A percentile compares a stretch with the other conserved stretches of the same genome.
Evolutionary conservation across 1,140 invertebrate genomes (phyloP).

Genomic region (Bombus huntii): DNA sequence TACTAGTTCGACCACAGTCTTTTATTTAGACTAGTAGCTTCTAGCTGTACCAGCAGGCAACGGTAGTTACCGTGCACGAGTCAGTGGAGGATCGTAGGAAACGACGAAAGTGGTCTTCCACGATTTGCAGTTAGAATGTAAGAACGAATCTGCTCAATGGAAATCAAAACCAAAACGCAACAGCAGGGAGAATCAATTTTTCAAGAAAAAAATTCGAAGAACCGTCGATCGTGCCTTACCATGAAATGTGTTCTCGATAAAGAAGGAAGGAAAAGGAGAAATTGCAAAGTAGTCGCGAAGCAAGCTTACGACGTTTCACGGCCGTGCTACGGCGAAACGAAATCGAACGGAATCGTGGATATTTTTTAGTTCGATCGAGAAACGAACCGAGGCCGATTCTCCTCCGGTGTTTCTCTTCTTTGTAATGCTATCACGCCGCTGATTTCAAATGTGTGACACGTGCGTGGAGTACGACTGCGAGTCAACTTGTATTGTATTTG

Average conservation of each 20-base stretch:
- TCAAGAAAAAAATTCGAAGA: neutral
- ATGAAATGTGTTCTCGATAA: neutral
- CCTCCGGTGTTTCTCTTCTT: neutral
- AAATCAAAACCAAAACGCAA: conserved; percentile 29
- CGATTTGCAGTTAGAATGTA: neutral
- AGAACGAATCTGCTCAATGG: conserved; percentile 30
- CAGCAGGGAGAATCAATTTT: neutral
- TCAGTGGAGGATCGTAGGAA: neutral
- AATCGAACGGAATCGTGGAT: neutral
- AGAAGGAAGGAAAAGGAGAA: neutral
- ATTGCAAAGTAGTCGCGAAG: neutral
- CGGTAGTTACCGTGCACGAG: conserved; percentile 1
- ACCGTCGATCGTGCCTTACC: neutral
- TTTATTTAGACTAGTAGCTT: neutral
- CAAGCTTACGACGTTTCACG: too few relatives aligned
- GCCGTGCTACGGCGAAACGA: neutral
- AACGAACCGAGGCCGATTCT: neutral
- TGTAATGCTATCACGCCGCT: neutral
- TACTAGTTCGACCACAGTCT: neutral
- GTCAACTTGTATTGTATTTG: neutral
- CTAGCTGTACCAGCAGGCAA: neutral
- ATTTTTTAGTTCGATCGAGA: too few relatives aligned
- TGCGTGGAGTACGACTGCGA: neutral
- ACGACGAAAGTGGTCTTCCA: neutral
- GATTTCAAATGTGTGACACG: neutral